A percentile compares a stretch with the other conserved stretches of the same genome.
These are phyloP conservation scores for Pao palembangensis DNA, from an alignment of 2,113 vertebrate species.

Conservation along the genomic window DNA sequence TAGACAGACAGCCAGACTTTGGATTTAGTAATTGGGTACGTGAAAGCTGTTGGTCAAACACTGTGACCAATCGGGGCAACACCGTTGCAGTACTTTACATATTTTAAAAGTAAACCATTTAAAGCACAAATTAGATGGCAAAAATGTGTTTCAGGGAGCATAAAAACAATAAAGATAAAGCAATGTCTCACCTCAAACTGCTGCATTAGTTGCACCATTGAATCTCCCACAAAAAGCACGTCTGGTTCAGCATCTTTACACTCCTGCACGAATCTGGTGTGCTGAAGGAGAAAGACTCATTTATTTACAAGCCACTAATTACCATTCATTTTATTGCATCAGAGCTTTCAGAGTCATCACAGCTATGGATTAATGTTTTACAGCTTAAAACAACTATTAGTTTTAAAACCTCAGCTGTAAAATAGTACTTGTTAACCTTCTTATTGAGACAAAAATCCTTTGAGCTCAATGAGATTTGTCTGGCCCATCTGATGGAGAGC, in stretches of 20 bases:
- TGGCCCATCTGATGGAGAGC: conserved; percentile 21
- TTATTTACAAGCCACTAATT: not conserved
- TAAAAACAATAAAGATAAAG: too few relatives aligned
- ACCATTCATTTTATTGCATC: too few relatives aligned
- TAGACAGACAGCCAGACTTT: not conserved
- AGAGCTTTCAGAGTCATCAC: not conserved
- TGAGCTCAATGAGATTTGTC: conserved; percentile 18
- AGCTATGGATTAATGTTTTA: not conserved
- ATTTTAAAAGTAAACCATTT: not conserved
- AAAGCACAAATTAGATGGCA: not conserved
- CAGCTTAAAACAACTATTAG: too few relatives aligned
- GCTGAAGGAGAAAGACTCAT: conserved; percentile 52
- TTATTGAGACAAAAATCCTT: conserved; percentile 15
- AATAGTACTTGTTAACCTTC: conserved; percentile 2
- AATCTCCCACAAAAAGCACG: conserved; percentile 94
- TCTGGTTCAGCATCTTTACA: conserved; percentile 78
- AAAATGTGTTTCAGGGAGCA: too few relatives aligned
- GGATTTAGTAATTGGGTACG: too few relatives aligned
- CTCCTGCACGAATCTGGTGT: conserved; percentile 73
- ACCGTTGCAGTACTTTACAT: too few relatives aligned
- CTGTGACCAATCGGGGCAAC: too few relatives aligned
- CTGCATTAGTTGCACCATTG: conserved; percentile 93
- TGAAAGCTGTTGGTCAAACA: too few relatives aligned
- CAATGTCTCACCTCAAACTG: conserved; percentile 85
- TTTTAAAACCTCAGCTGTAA: conserved; percentile 6